phyloP scores from a whole-genome alignment of 2,888 invertebrate genomes.

The Microdon myrmicae region DNA sequence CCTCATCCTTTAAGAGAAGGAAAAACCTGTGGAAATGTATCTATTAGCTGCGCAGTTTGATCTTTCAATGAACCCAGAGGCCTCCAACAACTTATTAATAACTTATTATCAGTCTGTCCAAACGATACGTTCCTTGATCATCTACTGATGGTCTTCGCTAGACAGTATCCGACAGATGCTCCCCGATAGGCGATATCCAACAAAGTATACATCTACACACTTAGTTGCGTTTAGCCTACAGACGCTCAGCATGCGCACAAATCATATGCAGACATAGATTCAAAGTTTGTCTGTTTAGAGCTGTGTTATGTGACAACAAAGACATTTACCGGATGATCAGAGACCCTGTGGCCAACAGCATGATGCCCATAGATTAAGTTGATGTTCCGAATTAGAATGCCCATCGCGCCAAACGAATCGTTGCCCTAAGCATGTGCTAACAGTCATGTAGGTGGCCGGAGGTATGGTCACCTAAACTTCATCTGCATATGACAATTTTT shows the following conservation, averaged over 20 bases:
- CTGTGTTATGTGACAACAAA: conserved; percentile 18
- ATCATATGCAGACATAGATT: conserved; percentile 11
- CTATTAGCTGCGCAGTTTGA: conserved; percentile 44
- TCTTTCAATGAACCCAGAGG: conserved; percentile 35
- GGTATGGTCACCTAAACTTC: conserved; percentile 26
- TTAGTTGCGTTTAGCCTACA: conserved; percentile 17
- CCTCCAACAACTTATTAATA: conserved; percentile 35
- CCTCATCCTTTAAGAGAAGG: no score
- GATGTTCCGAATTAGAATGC: conserved; percentile 28
- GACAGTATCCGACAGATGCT: conserved; percentile 4
- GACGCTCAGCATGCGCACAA: conserved; percentile 34
- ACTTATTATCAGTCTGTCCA: conserved; percentile 40
- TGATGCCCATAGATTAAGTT: conserved; percentile 23
- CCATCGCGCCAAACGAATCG: background rate
- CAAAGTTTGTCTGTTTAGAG: conserved; percentile 7
- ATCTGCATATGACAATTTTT: conserved; percentile 42
- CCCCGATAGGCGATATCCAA: conserved; percentile 12
- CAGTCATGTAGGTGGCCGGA: conserved; percentile 36
- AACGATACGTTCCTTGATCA: conserved; percentile 15
- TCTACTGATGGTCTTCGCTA: background rate
- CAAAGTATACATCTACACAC: no score
- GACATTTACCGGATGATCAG: conserved; percentile 17
- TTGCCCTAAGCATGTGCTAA: conserved; percentile 23
- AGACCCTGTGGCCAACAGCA: conserved; percentile 36
- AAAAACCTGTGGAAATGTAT: no score